Evolutionary conservation across 1,140 invertebrate species (phyloP).

Genomic region (Ostrea denselamellosa): DNA sequence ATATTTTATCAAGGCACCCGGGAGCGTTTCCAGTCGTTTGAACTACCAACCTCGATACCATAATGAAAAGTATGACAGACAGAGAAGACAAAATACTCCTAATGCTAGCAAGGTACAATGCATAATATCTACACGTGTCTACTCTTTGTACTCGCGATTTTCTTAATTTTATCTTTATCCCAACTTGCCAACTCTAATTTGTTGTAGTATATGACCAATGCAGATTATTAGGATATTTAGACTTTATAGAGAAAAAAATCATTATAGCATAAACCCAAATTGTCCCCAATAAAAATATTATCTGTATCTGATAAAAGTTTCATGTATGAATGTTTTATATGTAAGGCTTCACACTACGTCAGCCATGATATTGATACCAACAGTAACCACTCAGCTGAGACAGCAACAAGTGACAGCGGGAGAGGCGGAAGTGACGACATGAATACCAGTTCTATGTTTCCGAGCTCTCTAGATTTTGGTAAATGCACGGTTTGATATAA

Average conservation of each 20-base stretch:
- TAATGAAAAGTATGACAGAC: constrained; percentile 16
- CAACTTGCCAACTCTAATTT: too few relatives aligned
- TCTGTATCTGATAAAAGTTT: background rate
- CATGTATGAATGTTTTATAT: background rate
- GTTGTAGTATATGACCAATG: too few relatives aligned
- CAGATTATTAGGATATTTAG: too few relatives aligned
- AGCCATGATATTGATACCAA: background rate
- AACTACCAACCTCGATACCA: constrained; percentile 34
- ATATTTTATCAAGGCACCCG: background rate
- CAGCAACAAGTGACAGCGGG: constrained; percentile 68
- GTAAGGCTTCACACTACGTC: background rate
- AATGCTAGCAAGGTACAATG: background rate
- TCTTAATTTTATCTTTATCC: background rate
- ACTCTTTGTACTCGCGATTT: background rate
- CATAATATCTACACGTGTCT: background rate
- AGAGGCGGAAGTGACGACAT: constrained; percentile 72
- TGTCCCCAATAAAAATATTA: too few relatives aligned
- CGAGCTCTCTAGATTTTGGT: constrained; percentile 26
- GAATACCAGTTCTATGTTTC: constrained; percentile 57
- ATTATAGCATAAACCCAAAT: too few relatives aligned
- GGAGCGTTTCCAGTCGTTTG: background rate
- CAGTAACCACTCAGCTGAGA: constrained; percentile 60
- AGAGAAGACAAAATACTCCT: background rate
- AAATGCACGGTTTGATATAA: background rate
- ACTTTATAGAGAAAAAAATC: too few relatives aligned